Percentiles rank a stretch among this genome's conserved stretches.
These are phyloP conservation scores for Nymphalis urticae DNA, from an alignment of 2,888 invertebrate genomes.

Conservation along the genomic window DNA sequence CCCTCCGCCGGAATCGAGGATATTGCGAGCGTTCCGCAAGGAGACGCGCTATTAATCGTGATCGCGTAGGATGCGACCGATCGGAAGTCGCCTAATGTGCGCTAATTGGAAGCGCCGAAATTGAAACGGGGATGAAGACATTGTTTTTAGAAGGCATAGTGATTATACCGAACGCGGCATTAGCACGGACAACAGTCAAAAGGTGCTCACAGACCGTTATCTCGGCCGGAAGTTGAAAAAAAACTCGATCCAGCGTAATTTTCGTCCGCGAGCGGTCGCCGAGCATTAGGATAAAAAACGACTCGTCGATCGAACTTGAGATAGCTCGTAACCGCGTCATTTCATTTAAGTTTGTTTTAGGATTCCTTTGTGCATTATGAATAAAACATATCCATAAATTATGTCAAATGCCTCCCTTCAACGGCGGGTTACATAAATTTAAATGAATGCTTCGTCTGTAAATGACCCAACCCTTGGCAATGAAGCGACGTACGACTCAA, in stretches of 20 bases:
- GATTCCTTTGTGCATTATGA: slow-evolving; percentile 44
- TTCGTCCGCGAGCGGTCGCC: slow-evolving; percentile 52
- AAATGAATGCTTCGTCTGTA: slow-evolving; percentile 31
- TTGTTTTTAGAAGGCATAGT: slow-evolving; percentile 13
- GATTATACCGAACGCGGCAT: slow-evolving; percentile 9
- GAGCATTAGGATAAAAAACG: slow-evolving; percentile 73
- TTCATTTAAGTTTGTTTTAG: slow-evolving; percentile 66
- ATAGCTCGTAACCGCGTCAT: slow-evolving; percentile 68
- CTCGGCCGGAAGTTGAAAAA: slow-evolving; percentile 71
- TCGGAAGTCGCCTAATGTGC: slow-evolving; percentile 63
- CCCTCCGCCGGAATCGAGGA: slow-evolving; percentile 69
- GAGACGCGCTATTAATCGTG: slow-evolving; percentile 62
- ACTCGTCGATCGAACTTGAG: slow-evolving; percentile 72
- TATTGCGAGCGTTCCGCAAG: slow-evolving; percentile 57
- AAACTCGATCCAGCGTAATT: slow-evolving; percentile 70
- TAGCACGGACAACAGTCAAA: slow-evolving; percentile 34
- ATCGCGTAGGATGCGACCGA: slow-evolving; percentile 39
- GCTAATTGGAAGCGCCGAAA: slow-evolving; percentile 21
- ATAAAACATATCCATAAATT: slow-evolving; percentile 36
- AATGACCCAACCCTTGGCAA: slow-evolving; percentile 31
- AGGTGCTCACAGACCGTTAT: slow-evolving; percentile 75
- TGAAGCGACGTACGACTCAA: slow-evolving; percentile 21
- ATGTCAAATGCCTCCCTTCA: slow-evolving; percentile 33
- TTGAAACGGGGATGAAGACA: slow-evolving; percentile 4
- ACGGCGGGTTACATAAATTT: slow-evolving; percentile 31